Conservation (phyloP, 2,888 invertebrate species). For the Sinodicranocentrus sp. region DNA sequence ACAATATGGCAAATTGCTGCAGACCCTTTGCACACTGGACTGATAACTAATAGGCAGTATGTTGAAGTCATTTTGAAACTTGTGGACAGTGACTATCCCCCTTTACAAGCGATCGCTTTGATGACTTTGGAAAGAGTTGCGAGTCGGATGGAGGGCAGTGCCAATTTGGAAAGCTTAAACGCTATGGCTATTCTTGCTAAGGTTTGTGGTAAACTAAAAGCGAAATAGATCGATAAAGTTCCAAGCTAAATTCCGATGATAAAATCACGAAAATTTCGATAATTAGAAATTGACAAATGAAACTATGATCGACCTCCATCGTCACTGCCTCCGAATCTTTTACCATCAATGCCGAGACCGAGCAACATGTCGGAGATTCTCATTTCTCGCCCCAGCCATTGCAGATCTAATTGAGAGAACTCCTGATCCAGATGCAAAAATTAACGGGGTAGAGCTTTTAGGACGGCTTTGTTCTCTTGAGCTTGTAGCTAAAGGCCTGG, state of each 20-base stretch:
- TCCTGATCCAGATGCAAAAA: slow-evolving; percentile 42
- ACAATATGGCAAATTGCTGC: slow-evolving; percentile 71
- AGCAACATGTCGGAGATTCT: slow-evolving; percentile 33
- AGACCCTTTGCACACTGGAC: slow-evolving; percentile 71
- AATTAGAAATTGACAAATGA: slow-evolving; percentile 68
- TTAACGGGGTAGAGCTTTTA: slow-evolving; percentile 48
- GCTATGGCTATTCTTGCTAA: slow-evolving; percentile 56
- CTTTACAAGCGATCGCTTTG: slow-evolving; percentile 70
- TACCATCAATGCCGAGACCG: slow-evolving; percentile 42
- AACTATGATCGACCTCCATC: slow-evolving; percentile 72
- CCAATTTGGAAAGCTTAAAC: slow-evolving; percentile 56
- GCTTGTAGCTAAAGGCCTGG: slow-evolving; percentile 49
- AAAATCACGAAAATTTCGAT: too few species aligned
- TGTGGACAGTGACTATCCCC: slow-evolving; percentile 67
- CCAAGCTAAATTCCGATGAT: too few species aligned
- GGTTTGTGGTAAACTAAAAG: too few species aligned
- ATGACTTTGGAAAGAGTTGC: slow-evolving; percentile 69
- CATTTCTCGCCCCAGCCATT: slow-evolving; percentile 43
- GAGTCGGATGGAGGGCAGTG: slow-evolving; percentile 44
- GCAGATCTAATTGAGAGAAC: slow-evolving; percentile 44
- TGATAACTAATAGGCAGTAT: slow-evolving; percentile 44
- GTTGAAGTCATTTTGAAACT: slow-evolving; percentile 58
- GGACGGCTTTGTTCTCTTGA: slow-evolving; percentile 49
- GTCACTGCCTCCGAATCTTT: slow-evolving; percentile 64
- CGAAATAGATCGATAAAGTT: too few species aligned